Conservation (phyloP, 2,797 vertebrate genomes). For the Microctenopoma lineatum region DNA sequence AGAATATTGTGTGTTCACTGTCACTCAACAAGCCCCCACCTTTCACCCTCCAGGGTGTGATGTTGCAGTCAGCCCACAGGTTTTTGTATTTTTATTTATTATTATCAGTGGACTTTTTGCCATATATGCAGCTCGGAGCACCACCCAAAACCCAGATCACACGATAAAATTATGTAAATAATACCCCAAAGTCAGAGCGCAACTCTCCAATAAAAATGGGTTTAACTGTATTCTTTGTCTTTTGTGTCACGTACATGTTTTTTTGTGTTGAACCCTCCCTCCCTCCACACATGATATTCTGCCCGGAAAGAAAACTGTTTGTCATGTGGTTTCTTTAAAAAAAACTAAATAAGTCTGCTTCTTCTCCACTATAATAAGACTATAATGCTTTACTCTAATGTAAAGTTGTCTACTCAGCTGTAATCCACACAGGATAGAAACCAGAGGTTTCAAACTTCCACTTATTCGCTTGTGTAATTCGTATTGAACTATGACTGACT, state of each 20-base stretch:
- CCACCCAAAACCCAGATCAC: slow-evolving; percentile 44
- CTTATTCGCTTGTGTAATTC: too few species aligned
- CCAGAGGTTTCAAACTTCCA: not conserved
- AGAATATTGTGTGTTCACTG: slow-evolving; percentile 69
- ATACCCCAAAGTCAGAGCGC: slow-evolving; percentile 55
- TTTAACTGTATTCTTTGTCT: slow-evolving; percentile 62
- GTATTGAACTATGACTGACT: too few species aligned
- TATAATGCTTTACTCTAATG: not conserved
- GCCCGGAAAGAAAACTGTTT: too few species aligned
- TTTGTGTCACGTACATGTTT: slow-evolving; percentile 1
- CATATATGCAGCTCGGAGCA: slow-evolving; percentile 50
- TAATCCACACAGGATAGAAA: not conserved
- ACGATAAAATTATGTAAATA: slow-evolving; percentile 68
- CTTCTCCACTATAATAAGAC: not conserved
- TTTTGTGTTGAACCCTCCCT: too few species aligned
- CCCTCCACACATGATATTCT: too few species aligned
- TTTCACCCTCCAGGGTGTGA: slow-evolving; percentile 47
- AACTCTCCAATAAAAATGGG: slow-evolving; percentile 74
- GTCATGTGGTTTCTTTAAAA: too few species aligned
- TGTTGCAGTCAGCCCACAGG: slow-evolving; percentile 50
- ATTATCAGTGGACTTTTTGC: slow-evolving; percentile 54
- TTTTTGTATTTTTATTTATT: slow-evolving; percentile 65
- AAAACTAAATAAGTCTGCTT: not conserved
- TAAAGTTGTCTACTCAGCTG: not conserved
- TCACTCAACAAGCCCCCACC: slow-evolving; percentile 56